Evolutionary conservation across 2,113 vertebrate species (phyloP), one percentile per base, ranked within the genome.

Genomic region (Leptocoma aspasia): DNA sequence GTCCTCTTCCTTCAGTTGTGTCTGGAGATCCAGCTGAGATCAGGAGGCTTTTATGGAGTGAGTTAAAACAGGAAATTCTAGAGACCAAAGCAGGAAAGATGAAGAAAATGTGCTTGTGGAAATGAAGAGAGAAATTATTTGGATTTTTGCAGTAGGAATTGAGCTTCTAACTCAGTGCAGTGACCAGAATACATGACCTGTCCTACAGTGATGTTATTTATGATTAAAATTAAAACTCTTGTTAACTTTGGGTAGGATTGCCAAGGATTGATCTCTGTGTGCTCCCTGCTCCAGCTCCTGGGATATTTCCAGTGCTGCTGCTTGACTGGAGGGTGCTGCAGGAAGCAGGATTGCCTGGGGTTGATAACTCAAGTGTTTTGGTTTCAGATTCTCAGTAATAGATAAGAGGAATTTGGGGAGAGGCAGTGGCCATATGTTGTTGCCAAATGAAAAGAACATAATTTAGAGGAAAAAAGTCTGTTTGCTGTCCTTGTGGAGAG

Each of bases 371-470:
- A 27, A 60, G 56, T 28, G 56, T 52, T 83, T 91, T 80, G 57
- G 28, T 93, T 95, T 96, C 93, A 78, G 76, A 89, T 96, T 73
- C 0, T 0, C 89, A 68, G 79, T 60, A 90, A 86, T 72, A 93
- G 88, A 92, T 73, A 39, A 86, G 80, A 66, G 66, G 63, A 83
- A 73, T 70, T 83, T 63, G 65, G 64, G 91, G 82, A 68, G 47
- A 95, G 80, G 86, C 92, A 94, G 94, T 70, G 89, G 89, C 54
- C 92, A 89, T 96, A 88, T 95, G 82, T 93, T 86, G 90, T 86
- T 86, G 93, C 64, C 90, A 94, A 96, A 86, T 59, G 76, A 88
- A 59, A 93, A 91, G 89, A 82, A 89, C 80, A 59, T 95, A 94
- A 93, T 94, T 94, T 86, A 80, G 92, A 94, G 69, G 88, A 63